These are phyloP conservation scores for Loripinus fragilis DNA, from an alignment of 2,888 invertebrate genomes.

Conservation along the genomic window DNA sequence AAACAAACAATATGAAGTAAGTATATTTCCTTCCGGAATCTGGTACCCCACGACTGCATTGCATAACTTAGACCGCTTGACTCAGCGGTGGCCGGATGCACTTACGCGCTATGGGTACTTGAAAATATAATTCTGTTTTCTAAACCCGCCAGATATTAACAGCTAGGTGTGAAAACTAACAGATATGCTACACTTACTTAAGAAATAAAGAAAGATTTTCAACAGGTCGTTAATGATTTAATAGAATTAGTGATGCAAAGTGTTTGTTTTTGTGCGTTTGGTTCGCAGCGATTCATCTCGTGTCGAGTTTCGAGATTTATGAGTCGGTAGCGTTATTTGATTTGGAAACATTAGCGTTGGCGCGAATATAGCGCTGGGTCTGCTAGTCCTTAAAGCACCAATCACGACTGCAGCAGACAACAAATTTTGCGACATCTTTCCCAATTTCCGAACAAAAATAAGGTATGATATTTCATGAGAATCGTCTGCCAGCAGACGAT, in stretches of 20 bases:
- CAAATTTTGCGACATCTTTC: no score
- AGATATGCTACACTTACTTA: constrained; percentile 29
- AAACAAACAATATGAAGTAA: no score
- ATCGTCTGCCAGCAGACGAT: no score
- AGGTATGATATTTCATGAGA: no score
- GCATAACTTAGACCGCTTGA: constrained; percentile 13
- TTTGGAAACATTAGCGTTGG: constrained; percentile 10
- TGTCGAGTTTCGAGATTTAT: constrained; percentile 3
- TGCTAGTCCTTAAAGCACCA: no score
- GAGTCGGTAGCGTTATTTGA: constrained; percentile 2
- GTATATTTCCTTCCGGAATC: not conserved
- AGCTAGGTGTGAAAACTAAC: constrained; percentile 10
- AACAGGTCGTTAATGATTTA: constrained; percentile 41
- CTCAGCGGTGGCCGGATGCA: constrained; percentile 22
- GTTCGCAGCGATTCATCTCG: not conserved
- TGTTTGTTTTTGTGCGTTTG: constrained; percentile 27
- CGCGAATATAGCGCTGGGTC: constrained; percentile 9
- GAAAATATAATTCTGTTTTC: constrained; percentile 18
- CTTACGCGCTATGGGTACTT: constrained; percentile 16
- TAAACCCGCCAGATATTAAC: not conserved
- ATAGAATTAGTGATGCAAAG: constrained; percentile 25
- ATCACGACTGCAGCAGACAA: no score
- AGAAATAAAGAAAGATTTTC: constrained; percentile 22
- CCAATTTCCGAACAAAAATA: no score
- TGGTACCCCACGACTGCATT: not conserved